A percentile compares a stretch with the other conserved stretches of the same genome.
Evolutionary conservation across 2,888 invertebrate species (phyloP).

Genomic region (Agonum fuliginosum): DNA sequence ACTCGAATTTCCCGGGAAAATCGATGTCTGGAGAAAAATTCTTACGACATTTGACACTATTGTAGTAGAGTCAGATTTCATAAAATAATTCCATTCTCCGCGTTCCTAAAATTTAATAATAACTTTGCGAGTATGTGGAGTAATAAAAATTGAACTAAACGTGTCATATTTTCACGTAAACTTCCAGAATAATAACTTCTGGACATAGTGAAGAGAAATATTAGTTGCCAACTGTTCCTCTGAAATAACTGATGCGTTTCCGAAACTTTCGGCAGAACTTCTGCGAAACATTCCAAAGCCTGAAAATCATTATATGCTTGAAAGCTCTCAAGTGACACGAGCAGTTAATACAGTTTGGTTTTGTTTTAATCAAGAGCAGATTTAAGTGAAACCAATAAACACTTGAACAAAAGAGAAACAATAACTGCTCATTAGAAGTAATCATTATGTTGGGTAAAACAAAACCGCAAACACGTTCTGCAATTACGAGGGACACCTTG

Average conservation of each 20-base stretch:
- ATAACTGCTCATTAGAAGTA: constrained; percentile 50
- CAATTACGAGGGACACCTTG: constrained; percentile 52
- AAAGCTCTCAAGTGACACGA: constrained; percentile 16
- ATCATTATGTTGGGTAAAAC: constrained; percentile 32
- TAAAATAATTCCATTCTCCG: not conserved
- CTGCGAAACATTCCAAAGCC: constrained; percentile 1
- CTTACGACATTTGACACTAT: not conserved
- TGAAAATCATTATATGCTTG: constrained; percentile 24
- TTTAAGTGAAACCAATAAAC: not conserved
- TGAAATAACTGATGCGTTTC: constrained; percentile 40
- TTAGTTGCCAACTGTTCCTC: constrained; percentile 28
- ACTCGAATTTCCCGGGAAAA: constrained; percentile 40
- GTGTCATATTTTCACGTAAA: constrained; percentile 11
- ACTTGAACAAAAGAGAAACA: constrained; percentile 15
- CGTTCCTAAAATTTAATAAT: constrained; percentile 7
- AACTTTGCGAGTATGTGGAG: constrained; percentile 4
- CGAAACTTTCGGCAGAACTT: constrained; percentile 11
- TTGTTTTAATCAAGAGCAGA: constrained; percentile 17
- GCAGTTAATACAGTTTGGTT: not conserved
- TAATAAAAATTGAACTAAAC: not conserved
- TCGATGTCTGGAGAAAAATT: constrained; percentile 11
- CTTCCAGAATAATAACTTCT: constrained; percentile 34
- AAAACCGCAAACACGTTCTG: constrained; percentile 50
- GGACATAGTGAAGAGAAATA: constrained; percentile 38
- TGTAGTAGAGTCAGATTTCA: not conserved